phyloP scores from a whole-genome alignment of 2,888 invertebrate species.

The Polyommatus iphigenia region DNA sequence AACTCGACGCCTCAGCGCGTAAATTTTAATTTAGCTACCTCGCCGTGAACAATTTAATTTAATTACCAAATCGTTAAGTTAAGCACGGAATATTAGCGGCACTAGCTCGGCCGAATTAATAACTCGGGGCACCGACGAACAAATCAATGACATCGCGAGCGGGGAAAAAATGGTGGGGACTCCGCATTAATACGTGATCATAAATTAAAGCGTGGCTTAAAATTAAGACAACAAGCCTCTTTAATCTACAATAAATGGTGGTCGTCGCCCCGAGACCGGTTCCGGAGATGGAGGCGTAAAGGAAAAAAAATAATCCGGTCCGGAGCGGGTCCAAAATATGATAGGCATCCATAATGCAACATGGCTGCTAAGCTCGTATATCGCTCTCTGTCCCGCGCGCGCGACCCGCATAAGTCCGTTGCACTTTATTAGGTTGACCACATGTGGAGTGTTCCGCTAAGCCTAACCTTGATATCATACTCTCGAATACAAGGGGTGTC shows the following conservation, averaged over 20 bases:
- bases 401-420: slow-evolving; percentile 57
- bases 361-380: slow-evolving; percentile 78
- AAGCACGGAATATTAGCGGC: slow-evolving; percentile 77
- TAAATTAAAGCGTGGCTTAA: slow-evolving; percentile 79
- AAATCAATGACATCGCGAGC: slow-evolving; percentile 69
- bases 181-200: slow-evolving; percentile 73
- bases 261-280: slow-evolving; percentile 76
- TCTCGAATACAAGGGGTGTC: slow-evolving; percentile 68
- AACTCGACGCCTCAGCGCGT: slow-evolving; percentile 65
- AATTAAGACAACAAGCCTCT: slow-evolving; percentile 81
- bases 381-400: slow-evolving; percentile 59
- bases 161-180: slow-evolving; percentile 70
- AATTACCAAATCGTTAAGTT: slow-evolving; percentile 80
- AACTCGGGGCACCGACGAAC: slow-evolving; percentile 65
- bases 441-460: slow-evolving; percentile 81
- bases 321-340: slow-evolving; percentile 79
- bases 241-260: slow-evolving; percentile 81
- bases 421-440: slow-evolving; percentile 79
- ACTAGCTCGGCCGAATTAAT: slow-evolving; percentile 72
- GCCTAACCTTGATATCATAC: slow-evolving; percentile 81
- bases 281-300: slow-evolving; percentile 74
- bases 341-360: slow-evolving; percentile 81
- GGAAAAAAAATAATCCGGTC: slow-evolving; percentile 78
- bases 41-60: slow-evolving; percentile 77
- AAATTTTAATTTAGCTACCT: slow-evolving; percentile 77